Percentiles rank a stretch among this genome's conserved stretches.
phyloP scores from a whole-genome alignment of 2,113 vertebrate species.

The Passer montanus region DNA sequence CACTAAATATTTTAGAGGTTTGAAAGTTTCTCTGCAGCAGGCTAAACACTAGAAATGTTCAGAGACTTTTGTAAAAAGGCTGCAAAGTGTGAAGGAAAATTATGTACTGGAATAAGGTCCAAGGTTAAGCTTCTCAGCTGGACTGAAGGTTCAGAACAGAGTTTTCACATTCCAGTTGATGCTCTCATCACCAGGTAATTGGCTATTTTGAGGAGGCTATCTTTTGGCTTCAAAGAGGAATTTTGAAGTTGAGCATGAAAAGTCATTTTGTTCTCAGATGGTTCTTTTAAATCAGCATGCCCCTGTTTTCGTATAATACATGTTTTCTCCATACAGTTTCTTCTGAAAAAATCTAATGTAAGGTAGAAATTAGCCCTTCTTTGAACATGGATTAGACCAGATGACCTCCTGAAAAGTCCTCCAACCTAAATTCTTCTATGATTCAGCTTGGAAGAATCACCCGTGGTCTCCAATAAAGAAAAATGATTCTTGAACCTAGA shows the following conservation, averaged over 20 bases:
- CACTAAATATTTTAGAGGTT: neutral
- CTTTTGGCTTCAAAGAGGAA: neutral
- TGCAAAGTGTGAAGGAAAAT: neutral
- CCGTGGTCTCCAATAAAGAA: neutral
- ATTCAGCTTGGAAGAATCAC: neutral
- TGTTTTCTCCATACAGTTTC: neutral
- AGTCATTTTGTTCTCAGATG: neutral
- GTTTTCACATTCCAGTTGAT: neutral
- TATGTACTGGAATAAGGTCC: neutral
- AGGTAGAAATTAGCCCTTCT: neutral
- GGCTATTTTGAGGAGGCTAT: neutral
- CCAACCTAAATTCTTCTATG: neutral
- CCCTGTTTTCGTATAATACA: neutral
- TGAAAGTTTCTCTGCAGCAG: neutral
- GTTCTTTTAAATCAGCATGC: neutral
- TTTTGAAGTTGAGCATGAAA: neutral
- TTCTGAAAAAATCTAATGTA: neutral
- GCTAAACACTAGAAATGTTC: neutral
- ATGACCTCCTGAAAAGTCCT: neutral
- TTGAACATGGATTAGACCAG: neutral
- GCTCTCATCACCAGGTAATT: neutral
- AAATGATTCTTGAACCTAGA: neutral
- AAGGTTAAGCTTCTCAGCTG: neutral
- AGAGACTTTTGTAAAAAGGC: neutral
- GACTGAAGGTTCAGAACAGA: neutral